These are phyloP conservation scores for Trachops cirrhosus DNA, from an alignment of 2,797 vertebrate species.

Conservation along the genomic window DNA sequence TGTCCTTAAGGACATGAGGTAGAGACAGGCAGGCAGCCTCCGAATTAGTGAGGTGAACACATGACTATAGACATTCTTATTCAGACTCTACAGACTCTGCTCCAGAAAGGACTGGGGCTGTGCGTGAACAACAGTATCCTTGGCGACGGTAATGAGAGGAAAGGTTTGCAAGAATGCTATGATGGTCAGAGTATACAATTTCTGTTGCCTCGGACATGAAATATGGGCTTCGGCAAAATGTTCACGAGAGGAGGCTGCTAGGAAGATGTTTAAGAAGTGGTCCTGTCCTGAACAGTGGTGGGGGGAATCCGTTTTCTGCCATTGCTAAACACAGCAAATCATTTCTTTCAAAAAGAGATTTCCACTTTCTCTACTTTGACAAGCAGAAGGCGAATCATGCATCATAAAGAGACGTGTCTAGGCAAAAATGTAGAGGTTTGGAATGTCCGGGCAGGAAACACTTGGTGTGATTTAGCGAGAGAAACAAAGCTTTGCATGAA, in stretches of 20 bases:
- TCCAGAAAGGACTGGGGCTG: neutral
- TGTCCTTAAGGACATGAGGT: neutral
- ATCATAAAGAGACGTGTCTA: neutral
- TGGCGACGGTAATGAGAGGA: neutral
- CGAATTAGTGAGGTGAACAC: neutral
- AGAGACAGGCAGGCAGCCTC: neutral
- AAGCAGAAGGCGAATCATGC: neutral
- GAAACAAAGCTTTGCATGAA: neutral
- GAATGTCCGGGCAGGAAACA: too few relatives aligned
- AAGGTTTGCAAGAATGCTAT: neutral
- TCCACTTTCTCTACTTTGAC: neutral
- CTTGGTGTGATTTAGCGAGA: neutral
- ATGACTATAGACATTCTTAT: neutral
- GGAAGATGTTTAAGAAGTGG: neutral
- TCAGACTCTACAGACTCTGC: neutral
- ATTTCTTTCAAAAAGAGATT: neutral
- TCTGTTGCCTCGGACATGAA: neutral
- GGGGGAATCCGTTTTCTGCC: neutral
- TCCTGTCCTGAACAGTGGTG: rapidly evolving
- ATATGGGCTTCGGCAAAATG: neutral
- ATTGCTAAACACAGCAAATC: neutral
- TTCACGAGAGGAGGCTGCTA: neutral
- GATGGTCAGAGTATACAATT: neutral
- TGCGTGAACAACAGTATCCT: neutral
- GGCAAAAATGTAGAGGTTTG: neutral